Evolutionary conservation across 2,113 vertebrate species (phyloP), one percentile per base, ranked within the genome.

Genomic region (Misgurnus anguillicaudatus): DNA sequence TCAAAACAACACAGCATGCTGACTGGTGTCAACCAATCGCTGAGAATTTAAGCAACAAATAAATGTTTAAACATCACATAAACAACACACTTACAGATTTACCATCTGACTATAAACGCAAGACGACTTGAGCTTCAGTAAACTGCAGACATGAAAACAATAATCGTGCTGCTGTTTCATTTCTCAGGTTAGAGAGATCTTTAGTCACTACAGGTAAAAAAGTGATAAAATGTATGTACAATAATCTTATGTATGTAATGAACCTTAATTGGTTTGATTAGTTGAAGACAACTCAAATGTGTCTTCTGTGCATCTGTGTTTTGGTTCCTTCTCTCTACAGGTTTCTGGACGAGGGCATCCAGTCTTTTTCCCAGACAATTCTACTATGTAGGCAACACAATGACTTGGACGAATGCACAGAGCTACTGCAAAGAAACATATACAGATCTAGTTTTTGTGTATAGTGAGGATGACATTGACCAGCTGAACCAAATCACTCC

Each of bases 381-480:
- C n/a, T 72, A 21, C 53, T 41, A 19, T 41, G 31, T 19, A 14
- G 0, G 7, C 11, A 4, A 57, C 3, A 0, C 0, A 8, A 58
- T 9, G 48, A 39, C 36, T 10, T 57, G 53, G 48, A 21, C 48
- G 1, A 0, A 6, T 0, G 36, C 53, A 38, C 14, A 72, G 36
- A 72, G 4, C 36, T 7, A 38, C 48, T 72, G 36, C 69, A 38
- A 5, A 39, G 2, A 6, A 8, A 58, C 38, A 21, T 58, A 72
- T 36, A 57, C 53, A 72, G 69, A 58, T 72, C 51, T 72, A 51
- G 51, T 10, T 72, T 72, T 58, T 57, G 36, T 55, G 7, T 9
- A 19, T 24, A 55, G 17, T 39, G 4, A 39, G 9, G 51, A n/a
- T 8, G 69, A 71, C 17, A 14, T 71, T 39, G 5, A 58, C 9